Evolutionary conservation across 2,113 vertebrate species (phyloP).

Genomic region (Leiothrix lutea): DNA sequence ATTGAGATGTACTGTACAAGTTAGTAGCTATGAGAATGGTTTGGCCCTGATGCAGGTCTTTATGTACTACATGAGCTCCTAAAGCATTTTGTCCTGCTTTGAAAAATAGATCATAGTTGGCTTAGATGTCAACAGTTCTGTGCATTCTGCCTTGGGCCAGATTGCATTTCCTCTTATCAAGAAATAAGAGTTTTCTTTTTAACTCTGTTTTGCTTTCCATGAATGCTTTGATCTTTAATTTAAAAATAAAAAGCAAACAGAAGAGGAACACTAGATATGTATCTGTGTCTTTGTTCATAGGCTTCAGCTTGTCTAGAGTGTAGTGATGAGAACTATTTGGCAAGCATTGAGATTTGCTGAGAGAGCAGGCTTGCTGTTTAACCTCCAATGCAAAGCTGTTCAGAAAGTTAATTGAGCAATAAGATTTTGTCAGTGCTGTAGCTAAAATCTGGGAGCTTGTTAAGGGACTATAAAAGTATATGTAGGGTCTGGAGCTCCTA

Average conservation of each 20-base stretch:
- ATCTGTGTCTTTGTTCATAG: not conserved
- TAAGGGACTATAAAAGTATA: not conserved
- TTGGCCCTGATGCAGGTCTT: not conserved
- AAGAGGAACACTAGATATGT: not conserved
- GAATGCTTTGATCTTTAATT: constrained; percentile 45
- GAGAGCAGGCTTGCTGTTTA: not conserved
- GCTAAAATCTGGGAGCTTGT: not conserved
- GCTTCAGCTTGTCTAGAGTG: not conserved
- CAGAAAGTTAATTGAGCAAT: not conserved
- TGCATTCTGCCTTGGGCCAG: constrained; percentile 28
- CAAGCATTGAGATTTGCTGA: not conserved
- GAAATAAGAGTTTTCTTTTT: constrained; percentile 27
- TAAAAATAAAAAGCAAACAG: not conserved
- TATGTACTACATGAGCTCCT: not conserved
- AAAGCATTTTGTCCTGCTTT: constrained; percentile 30
- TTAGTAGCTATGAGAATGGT: not conserved
- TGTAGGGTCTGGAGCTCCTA: not conserved
- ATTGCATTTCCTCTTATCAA: constrained; percentile 46
- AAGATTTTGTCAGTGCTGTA: not conserved
- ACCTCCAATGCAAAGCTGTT: not conserved
- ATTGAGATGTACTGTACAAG: not conserved
- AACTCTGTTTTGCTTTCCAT: constrained; percentile 16
- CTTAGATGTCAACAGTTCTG: constrained; percentile 18
- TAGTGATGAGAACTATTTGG: not conserved
- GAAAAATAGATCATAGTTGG: constrained; percentile 2